Conservation (phyloP, 2,797 vertebrate species). For the Pygocentrus nattereri region DNA sequence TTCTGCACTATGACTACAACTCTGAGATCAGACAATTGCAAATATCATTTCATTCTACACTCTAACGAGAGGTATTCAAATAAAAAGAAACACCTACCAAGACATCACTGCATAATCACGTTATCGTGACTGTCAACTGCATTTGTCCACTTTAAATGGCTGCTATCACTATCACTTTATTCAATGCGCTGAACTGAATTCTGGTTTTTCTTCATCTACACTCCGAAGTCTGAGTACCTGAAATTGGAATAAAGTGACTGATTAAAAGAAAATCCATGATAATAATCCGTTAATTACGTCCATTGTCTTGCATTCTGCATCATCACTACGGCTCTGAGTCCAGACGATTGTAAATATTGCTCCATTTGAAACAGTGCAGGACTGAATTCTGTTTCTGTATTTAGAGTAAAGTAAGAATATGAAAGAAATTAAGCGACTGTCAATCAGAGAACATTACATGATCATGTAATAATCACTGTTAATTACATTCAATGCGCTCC, state of each 20-base stretch:
- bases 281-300: no score
- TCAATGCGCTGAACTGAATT: no score
- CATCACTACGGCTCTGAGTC: not conserved
- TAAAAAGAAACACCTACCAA: not conserved
- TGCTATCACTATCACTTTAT: no score
- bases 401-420: not conserved
- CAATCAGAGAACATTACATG: not conserved
- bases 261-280: no score
- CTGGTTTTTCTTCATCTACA: no score
- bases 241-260: no score
- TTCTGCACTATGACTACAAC: not conserved
- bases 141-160: no score
- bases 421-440: not conserved
- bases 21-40: not conserved
- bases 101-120: not conserved
- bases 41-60: not conserved
- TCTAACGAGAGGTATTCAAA: not conserved
- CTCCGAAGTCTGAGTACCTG: no score
- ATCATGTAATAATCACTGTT: not conserved
- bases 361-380: not conserved
- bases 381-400: not conserved
- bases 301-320: no score
- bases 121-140: not conserved
- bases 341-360: not conserved
- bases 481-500: not conserved